Conservation (phyloP, 1,140 invertebrate species). For the Sweltsa coloradensis region DNA sequence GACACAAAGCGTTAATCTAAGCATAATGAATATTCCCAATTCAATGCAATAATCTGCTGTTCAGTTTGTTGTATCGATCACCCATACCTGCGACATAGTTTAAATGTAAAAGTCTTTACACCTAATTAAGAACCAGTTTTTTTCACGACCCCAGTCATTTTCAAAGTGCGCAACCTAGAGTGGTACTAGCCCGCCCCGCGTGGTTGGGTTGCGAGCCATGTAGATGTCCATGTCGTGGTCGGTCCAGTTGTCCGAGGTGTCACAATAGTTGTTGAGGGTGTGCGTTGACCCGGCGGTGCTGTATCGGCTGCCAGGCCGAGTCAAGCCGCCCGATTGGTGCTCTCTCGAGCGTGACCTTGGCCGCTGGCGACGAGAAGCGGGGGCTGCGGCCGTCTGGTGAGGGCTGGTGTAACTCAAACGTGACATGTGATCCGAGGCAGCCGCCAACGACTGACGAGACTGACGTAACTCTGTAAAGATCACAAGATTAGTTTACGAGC, state of each 20-base stretch:
- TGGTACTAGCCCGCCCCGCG: constrained; percentile 69
- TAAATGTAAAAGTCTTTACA: too few relatives aligned
- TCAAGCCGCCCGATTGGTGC: constrained; percentile 17
- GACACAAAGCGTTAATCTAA: too few relatives aligned
- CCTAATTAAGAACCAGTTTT: too few relatives aligned
- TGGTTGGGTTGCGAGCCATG: constrained; percentile 79
- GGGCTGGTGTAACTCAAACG: constrained; percentile 44
- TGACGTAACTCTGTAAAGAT: constrained; percentile 58
- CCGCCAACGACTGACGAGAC: constrained; percentile 66
- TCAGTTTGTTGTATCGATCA: too few relatives aligned
- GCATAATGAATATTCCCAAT: too few relatives aligned
- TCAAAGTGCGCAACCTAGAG: too few relatives aligned
- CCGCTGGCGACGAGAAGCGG: constrained; percentile 48
- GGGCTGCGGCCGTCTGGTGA: constrained; percentile 30
- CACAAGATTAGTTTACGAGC: too few relatives aligned
- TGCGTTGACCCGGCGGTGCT: constrained; percentile 58
- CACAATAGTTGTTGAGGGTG: constrained; percentile 72
- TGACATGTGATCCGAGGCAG: constrained; percentile 63
- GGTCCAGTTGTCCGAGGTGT: constrained; percentile 85
- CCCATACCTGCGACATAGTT: too few relatives aligned
- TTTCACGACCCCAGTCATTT: too few relatives aligned
- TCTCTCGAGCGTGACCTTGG: constrained; percentile 46
- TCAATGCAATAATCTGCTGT: too few relatives aligned
- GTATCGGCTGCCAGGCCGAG: constrained; percentile 33
- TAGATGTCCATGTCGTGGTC: constrained; percentile 94